Conservation (phyloP, 2,888 invertebrate species). For the Carpatolechia fugitivella region DNA sequence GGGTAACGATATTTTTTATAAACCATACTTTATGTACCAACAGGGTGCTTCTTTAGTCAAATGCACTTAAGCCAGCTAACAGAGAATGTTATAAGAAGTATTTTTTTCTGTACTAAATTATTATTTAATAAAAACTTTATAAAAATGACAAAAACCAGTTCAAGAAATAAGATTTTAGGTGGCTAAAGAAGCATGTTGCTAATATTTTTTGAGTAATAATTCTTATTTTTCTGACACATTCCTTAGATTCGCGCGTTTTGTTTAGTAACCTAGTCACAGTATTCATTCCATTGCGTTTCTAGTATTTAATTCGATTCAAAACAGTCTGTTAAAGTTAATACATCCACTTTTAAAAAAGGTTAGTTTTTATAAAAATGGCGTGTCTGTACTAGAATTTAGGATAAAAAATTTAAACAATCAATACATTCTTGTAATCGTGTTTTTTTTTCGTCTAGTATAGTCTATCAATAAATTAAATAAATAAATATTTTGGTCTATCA, state of each 20-base stretch:
- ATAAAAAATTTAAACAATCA: too few species aligned
- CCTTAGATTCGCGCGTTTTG: slow-evolving; percentile 33
- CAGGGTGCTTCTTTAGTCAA: not conserved
- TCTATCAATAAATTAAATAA: too few species aligned
- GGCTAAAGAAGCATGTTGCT: not conserved
- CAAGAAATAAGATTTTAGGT: not conserved
- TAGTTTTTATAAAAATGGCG: too few species aligned
- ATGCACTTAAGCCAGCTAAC: not conserved
- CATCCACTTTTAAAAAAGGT: too few species aligned
- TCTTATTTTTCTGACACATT: slow-evolving; percentile 29
- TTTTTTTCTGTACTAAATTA: too few species aligned
- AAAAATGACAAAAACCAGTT: too few species aligned
- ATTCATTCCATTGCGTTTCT: slow-evolving; percentile 43
- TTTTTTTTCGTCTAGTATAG: too few species aligned
- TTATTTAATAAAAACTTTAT: too few species aligned
- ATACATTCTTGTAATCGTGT: too few species aligned
- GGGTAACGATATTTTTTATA: not conserved
- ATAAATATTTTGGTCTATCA: too few species aligned
- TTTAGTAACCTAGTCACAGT: slow-evolving; percentile 58
- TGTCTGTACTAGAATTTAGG: too few species aligned
- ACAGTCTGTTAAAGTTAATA: not conserved
- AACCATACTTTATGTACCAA: too few species aligned
- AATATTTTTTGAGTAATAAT: not conserved
- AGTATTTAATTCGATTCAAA: slow-evolving; percentile 25
- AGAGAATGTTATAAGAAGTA: not conserved